These are phyloP conservation scores for Melieria picta DNA, from an alignment of 2,888 invertebrate genomes.

Conservation along the genomic window DNA sequence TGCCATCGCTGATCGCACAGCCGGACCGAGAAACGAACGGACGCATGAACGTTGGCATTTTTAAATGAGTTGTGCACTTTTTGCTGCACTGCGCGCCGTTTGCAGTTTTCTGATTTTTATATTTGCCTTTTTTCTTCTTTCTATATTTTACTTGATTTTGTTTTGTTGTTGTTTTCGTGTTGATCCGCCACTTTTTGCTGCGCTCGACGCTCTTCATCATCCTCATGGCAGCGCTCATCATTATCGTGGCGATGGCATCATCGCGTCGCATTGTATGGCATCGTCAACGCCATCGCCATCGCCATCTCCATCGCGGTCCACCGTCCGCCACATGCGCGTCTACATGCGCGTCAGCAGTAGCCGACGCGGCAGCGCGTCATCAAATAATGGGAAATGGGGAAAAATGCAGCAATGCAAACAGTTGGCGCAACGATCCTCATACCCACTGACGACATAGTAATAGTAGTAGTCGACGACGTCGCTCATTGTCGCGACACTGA, in stretches of 20 bases:
- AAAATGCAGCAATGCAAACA: conserved; percentile 25
- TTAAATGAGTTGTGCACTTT: conserved; percentile 36
- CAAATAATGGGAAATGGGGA: conserved; percentile 25
- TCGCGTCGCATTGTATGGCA: conserved; percentile 1
- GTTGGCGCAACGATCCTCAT: too few species aligned
- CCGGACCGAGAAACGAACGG: conserved; percentile 5
- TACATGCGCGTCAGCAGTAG: conserved; percentile 1
- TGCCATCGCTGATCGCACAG: conserved; percentile 6
- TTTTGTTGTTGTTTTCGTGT: conserved; percentile 20
- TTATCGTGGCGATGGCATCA: conserved; percentile 7
- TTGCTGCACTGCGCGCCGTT: conserved; percentile 17
- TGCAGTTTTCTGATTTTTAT: conserved; percentile 3
- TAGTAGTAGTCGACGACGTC: neutral
- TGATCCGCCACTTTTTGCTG: conserved; percentile 34
- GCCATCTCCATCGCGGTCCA: neutral
- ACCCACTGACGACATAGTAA: neutral
- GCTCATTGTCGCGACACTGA: conserved; percentile 9
- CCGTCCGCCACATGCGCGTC: neutral
- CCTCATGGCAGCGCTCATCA: neutral
- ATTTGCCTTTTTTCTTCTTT: conserved; percentile 16
- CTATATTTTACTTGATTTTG: conserved; percentile 13
- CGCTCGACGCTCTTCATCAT: conserved; percentile 1
- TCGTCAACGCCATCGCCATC: neutral
- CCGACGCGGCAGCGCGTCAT: neutral
- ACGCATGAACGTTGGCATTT: conserved; percentile 34